Conservation (phyloP, 2,888 invertebrate species). For the Dryocosmus kuriphilus region DNA sequence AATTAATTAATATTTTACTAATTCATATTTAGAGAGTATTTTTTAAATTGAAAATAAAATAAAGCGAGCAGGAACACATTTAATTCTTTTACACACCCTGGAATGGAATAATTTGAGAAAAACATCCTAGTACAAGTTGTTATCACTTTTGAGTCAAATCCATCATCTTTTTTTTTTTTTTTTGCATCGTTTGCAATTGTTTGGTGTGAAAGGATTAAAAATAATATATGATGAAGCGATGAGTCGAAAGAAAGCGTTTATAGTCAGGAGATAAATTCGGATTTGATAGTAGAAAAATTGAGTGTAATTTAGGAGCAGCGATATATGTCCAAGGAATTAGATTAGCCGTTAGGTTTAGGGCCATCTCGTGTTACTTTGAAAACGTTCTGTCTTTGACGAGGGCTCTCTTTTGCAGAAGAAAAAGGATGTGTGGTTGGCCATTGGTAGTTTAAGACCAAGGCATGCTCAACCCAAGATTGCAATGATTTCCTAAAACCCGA, state of each 20-base stretch:
- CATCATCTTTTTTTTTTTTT: too few relatives aligned
- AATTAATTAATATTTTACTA: too few relatives aligned
- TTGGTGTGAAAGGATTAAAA: conserved; percentile 5
- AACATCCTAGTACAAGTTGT: background rate
- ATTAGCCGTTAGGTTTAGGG: conserved; percentile 66
- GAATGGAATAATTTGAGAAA: background rate
- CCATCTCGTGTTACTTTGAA: conserved; percentile 73
- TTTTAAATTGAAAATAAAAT: background rate
- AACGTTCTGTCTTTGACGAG: conserved; percentile 76
- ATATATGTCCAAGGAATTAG: conserved; percentile 54
- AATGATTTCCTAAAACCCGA: conserved; percentile 77
- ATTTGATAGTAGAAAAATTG: conserved; percentile 10
- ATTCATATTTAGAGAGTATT: too few relatives aligned
- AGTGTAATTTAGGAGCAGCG: conserved; percentile 28
- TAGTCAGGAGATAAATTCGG: background rate
- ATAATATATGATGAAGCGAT: conserved; percentile 4
- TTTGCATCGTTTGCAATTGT: background rate
- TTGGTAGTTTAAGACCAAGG: conserved; percentile 77
- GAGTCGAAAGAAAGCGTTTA: conserved; percentile 22
- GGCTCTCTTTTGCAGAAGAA: conserved; percentile 77
- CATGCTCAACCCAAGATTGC: conserved; percentile 77
- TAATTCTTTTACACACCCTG: background rate
- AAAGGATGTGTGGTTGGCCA: conserved; percentile 77
- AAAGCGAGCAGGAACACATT: background rate
- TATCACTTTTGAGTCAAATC: background rate